Percentiles rank a stretch among this genome's conserved stretches.
Evolutionary conservation across 2,888 invertebrate species (phyloP).

Genomic region (Pristionchus entomophagus): DNA sequence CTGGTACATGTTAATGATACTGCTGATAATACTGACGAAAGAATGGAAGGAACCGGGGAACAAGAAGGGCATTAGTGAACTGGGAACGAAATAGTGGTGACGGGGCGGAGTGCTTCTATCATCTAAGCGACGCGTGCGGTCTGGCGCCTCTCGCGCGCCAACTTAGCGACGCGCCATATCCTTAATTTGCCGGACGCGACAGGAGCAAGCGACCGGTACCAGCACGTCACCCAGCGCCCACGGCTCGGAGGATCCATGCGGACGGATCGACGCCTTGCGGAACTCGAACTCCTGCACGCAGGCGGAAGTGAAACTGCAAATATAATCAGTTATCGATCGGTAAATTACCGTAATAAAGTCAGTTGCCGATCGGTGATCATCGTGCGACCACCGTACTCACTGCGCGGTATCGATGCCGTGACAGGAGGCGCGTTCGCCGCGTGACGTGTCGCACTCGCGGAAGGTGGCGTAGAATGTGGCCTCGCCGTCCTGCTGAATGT

Average conservation of each 20-base stretch:
- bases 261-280: conserved; percentile 65
- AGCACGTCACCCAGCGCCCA: conserved; percentile 59
- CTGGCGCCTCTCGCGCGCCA: background rate
- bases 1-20: too few relatives aligned
- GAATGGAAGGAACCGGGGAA: background rate
- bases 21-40: too few relatives aligned
- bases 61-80: background rate
- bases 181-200: background rate
- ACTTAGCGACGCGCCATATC: background rate
- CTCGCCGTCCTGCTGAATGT: conserved; percentile 71
- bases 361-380: background rate
- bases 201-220: conserved; percentile 47
- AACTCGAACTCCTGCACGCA: conserved; percentile 70
- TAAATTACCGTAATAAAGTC: background rate
- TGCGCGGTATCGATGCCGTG: background rate
- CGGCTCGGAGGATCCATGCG: conserved; percentile 53
- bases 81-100: background rate
- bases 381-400: conserved; percentile 24
- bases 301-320: conserved; percentile 68
- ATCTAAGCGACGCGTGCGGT: background rate
- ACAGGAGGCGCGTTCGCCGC: background rate
- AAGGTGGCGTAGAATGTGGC: conserved; percentile 66
- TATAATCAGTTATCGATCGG: background rate
- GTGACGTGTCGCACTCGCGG: conserved; percentile 62
- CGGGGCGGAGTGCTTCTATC: background rate